These are phyloP conservation scores for Callipepla californica DNA, from an alignment of 2,113 vertebrate genomes.

Conservation along the genomic window DNA sequence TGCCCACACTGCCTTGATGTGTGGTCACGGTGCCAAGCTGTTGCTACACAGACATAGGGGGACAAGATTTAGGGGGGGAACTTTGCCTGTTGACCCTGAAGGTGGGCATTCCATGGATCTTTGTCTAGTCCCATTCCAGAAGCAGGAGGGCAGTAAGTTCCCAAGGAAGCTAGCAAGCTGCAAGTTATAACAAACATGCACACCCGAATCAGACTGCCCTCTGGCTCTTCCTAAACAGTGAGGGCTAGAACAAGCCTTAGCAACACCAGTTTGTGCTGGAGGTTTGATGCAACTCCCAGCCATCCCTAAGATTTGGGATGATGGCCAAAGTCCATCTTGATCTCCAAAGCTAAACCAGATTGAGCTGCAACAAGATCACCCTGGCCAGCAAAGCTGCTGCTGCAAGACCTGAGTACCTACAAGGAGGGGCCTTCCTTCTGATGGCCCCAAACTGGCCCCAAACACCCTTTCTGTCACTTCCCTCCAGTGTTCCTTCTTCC, in stretches of 20 bases:
- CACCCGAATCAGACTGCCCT: not conserved
- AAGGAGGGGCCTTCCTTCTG: not conserved
- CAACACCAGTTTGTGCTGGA: not conserved
- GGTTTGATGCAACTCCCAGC: not conserved
- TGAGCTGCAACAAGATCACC: not conserved
- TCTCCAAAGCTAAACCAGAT: not conserved
- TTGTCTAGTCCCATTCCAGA: not conserved
- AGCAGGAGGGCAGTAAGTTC: not conserved
- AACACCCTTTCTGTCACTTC: not conserved
- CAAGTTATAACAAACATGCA: not conserved
- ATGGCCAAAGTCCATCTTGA: not conserved
- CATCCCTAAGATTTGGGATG: not conserved
- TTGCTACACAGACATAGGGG: too few species aligned
- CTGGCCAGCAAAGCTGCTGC: not conserved
- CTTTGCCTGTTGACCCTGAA: not conserved
- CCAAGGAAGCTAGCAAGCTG: not conserved
- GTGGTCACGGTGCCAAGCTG: not conserved
- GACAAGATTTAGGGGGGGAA: not conserved
- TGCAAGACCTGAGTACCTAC: fast-evolving
- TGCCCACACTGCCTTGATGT: not conserved
- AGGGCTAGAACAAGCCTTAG: not conserved
- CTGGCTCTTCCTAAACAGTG: not conserved
- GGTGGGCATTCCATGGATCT: not conserved
- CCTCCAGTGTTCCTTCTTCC: not conserved
- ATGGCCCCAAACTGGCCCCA: not conserved